These are phyloP conservation scores for Fistularia commersonii DNA, from an alignment of 2,797 vertebrate genomes.

Conservation along the genomic window DNA sequence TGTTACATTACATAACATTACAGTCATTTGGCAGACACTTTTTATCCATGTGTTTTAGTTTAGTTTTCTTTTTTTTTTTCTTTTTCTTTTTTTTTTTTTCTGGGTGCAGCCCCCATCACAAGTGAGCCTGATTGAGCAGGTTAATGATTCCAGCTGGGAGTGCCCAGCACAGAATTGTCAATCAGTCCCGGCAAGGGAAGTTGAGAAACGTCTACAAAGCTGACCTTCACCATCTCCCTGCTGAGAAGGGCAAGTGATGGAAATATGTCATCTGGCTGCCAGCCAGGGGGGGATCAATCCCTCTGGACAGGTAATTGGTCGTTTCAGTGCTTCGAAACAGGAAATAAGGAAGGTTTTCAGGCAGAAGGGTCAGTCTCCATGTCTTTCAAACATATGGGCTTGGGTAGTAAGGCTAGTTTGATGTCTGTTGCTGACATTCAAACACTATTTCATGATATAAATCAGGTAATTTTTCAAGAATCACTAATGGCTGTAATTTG, in stretches of 20 bases:
- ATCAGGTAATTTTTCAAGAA: too few species aligned
- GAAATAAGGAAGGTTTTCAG: conserved; percentile 34
- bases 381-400: too few species aligned
- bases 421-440: too few species aligned
- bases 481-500: too few species aligned
- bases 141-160: too few species aligned
- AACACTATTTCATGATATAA: too few species aligned
- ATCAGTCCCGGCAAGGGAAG: conserved; percentile 17
- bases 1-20: too few species aligned
- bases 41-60: too few species aligned
- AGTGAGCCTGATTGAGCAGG: conserved; percentile 24
- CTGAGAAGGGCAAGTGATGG: conserved; percentile 30
- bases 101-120: too few species aligned
- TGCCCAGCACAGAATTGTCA: neutral
- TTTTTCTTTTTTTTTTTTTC: conserved; percentile 27
- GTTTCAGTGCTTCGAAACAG: conserved; percentile 49
- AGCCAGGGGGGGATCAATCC: conserved; percentile 60
- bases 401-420: too few species aligned
- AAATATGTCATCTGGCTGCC: conserved; percentile 54
- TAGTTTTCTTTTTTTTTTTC: conserved; percentile 10
- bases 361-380: neutral
- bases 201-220: conserved; percentile 42
- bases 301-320: conserved; percentile 59
- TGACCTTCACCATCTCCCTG: conserved; percentile 55
- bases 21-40: too few species aligned